Percentiles rank a stretch among this genome's conserved stretches.
Conservation (phyloP, 2,888 invertebrate species). For the Mystacides longicornis region DNA sequence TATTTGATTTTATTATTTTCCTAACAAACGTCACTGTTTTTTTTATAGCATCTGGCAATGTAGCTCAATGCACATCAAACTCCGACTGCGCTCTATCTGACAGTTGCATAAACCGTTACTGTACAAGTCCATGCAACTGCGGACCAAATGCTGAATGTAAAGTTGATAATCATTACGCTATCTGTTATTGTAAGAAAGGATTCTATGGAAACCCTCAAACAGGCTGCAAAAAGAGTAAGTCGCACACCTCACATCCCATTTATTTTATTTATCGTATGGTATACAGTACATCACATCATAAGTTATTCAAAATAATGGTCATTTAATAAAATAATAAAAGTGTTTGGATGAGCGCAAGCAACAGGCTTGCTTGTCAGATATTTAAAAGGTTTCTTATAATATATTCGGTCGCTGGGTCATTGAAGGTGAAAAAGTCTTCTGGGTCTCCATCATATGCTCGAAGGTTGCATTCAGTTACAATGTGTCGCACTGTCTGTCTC, state of each 20-base stretch:
- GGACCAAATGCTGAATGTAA: conserved; percentile 76
- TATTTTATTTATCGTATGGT: no score
- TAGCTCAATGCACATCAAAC: conserved; percentile 69
- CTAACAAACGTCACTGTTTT: conserved; percentile 13
- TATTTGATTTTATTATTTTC: conserved; percentile 6
- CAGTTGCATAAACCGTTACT: conserved; percentile 74
- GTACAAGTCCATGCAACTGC: conserved; percentile 79
- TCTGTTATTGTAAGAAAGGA: conserved; percentile 74
- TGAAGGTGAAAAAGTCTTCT: no score
- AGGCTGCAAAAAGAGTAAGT: conserved; percentile 67
- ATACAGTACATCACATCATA: no score
- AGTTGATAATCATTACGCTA: conserved; percentile 77
- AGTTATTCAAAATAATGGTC: no score
- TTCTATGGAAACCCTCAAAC: conserved; percentile 80
- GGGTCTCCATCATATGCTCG: no score
- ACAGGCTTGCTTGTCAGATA: no score
- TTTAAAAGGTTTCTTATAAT: no score
- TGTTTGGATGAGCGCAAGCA: no score
- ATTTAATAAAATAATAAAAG: no score
- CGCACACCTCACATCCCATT: not conserved
- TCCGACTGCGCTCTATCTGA: conserved; percentile 75
- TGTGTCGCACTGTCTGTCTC: no score
- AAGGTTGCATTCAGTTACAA: no score
- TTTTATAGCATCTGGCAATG: conserved; percentile 51
- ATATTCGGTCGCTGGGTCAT: no score